Evolutionary conservation across 2,113 vertebrate species (phyloP), one percentile per base, ranked within the genome.

Genomic region (Percina caprodes): DNA sequence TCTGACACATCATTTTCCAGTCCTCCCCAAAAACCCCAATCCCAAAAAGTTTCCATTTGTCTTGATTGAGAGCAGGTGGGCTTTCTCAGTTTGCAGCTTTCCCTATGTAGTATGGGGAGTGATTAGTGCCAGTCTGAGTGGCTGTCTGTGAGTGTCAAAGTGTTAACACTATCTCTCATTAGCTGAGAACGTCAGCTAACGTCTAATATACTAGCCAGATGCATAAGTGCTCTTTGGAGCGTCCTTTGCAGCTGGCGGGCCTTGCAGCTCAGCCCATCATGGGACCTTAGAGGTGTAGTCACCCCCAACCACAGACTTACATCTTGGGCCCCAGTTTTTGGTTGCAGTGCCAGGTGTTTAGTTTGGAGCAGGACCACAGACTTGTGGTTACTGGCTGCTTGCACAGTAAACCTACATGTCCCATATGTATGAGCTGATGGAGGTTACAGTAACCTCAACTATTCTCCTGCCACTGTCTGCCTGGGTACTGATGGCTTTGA

Each of bases 21-120:
- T 52, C 65, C 21, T 26, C 49, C 68, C 51, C 56, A 21, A 4
- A 8, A 5, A 24, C 55, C 79, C 46, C 52, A 30, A 66, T 69
- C 59, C 77, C 49, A 42, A 55, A 42, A 68, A 49, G 68, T 84
- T 90, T 91, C 75, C 52, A 70, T 87, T 88, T 80, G 82, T 70
- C 73, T 72, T 87, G 86, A 89, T 91, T 91, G 65, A 62, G 85
- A 86, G 73, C 90, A 93, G 82, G 86, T 92, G 90, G 74, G 69
- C 52, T 77, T 49, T 24, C 72, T 75, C 23, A 24, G 46, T 61
- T 63, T 74, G 39, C 54, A 39, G 1, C 16, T 15, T 61, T 69
- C 33, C 65, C 33, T 24, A 48, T 45, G 60, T 23, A 1, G 26
- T 49, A 19, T 13, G 3, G 54, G 11, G 18, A 21, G 8, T 61